Evolutionary conservation across 2,888 invertebrate genomes (phyloP).

Genomic region (Elgonia sp.): DNA sequence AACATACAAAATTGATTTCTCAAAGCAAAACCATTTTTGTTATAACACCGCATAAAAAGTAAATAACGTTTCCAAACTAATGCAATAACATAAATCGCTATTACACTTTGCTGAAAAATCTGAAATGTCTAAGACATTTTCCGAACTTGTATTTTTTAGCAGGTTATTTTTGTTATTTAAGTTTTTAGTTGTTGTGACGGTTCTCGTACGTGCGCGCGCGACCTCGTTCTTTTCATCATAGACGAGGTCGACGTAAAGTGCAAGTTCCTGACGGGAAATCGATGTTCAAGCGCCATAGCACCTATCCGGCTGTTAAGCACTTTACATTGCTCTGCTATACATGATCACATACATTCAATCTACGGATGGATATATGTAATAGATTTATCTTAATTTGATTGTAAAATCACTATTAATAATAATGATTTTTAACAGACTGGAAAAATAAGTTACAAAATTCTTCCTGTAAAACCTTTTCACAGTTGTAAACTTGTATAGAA

Average conservation of each 20-base stretch:
- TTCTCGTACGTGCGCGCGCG: slow-evolving; percentile 62
- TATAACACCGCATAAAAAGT: no score
- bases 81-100: no score
- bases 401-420: not conserved
- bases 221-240: slow-evolving; percentile 74
- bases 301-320: slow-evolving; percentile 76
- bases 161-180: slow-evolving; percentile 39
- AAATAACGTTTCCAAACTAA: no score
- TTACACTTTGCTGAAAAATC: no score
- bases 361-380: slow-evolving; percentile 25
- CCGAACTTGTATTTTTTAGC: not conserved
- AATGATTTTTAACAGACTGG: not conserved
- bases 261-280: slow-evolving; percentile 83
- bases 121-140: no score
- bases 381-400: not conserved
- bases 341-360: slow-evolving; percentile 57
- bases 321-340: slow-evolving; percentile 65
- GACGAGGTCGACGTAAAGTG: slow-evolving; percentile 79
- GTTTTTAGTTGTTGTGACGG: slow-evolving; percentile 52
- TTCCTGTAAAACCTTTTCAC: no score
- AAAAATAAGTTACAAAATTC: no score
- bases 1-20: no score
- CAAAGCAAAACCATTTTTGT: no score
- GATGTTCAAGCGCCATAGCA: slow-evolving; percentile 81
- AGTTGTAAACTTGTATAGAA: no score